A percentile compares a stretch with the other conserved stretches of the same genome.
Evolutionary conservation across 2,888 invertebrate genomes (phyloP).

Genomic region (Euproctis similis): DNA sequence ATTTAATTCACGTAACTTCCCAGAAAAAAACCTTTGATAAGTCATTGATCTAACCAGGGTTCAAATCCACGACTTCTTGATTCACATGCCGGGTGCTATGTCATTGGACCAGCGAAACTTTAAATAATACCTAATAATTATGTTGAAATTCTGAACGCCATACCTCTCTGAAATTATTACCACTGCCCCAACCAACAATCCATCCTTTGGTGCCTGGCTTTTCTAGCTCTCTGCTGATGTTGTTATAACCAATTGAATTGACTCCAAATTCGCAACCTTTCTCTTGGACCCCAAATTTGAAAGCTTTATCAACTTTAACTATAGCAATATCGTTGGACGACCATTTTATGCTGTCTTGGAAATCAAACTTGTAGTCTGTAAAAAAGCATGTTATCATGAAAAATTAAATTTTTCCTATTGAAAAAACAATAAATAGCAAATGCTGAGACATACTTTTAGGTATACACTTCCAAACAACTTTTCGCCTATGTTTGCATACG

Average conservation of each 20-base stretch:
- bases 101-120: too few relatives aligned
- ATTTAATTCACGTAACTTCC: too few relatives aligned
- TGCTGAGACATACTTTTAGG: conserved; percentile 52
- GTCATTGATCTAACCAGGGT: too few relatives aligned
- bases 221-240: conserved; percentile 58
- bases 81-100: too few relatives aligned
- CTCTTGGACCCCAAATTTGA: conserved; percentile 54
- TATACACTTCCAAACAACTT: conserved; percentile 66
- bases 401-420: background rate
- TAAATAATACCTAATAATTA: background rate
- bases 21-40: too few relatives aligned
- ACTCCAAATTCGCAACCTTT: conserved; percentile 54
- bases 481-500: conserved; percentile 55
- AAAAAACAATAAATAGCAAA: background rate
- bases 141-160: background rate
- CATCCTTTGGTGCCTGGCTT: conserved; percentile 60
- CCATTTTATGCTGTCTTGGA: conserved; percentile 69
- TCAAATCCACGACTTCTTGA: too few relatives aligned
- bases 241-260: conserved; percentile 49
- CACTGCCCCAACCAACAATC: conserved; percentile 67
- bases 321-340: conserved; percentile 68
- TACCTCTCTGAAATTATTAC: conserved; percentile 64
- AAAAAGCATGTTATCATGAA: background rate
- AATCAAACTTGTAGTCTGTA: conserved; percentile 66
- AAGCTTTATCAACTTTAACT: conserved; percentile 59